phyloP scores from a whole-genome alignment of 1,140 invertebrate genomes.

The Drosophila gunungcola region DNA sequence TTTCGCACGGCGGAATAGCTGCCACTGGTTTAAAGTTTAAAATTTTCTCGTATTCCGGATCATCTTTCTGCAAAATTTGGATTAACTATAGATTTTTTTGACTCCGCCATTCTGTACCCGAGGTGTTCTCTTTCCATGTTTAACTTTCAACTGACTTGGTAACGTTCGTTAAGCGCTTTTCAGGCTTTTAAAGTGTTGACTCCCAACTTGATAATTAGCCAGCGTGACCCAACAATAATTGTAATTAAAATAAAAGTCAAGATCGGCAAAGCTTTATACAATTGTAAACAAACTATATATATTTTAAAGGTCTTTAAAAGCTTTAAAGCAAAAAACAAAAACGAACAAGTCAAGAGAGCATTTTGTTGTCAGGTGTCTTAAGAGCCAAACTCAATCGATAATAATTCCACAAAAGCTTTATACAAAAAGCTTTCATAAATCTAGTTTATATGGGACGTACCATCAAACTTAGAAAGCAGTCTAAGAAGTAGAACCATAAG shows the following conservation, averaged over 20 bases:
- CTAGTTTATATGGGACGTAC: too few species aligned
- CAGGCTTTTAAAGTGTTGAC: background rate
- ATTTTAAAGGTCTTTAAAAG: background rate
- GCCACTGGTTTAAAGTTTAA: slow-evolving; percentile 62
- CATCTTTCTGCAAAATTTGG: slow-evolving; percentile 82
- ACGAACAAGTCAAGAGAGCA: background rate
- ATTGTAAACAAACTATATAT: background rate
- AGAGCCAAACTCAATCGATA: slow-evolving; percentile 4
- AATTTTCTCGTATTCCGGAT: slow-evolving; percentile 74
- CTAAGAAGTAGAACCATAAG: background rate
- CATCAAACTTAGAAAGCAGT: too few species aligned
- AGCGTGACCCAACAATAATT: background rate
- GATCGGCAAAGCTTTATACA: background rate
- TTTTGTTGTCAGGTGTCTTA: background rate
- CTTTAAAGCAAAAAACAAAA: background rate
- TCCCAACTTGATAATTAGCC: background rate
- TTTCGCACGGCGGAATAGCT: slow-evolving; percentile 71
- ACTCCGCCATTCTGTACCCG: background rate
- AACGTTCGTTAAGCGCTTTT: background rate
- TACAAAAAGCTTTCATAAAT: slow-evolving; percentile 1
- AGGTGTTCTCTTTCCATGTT: background rate
- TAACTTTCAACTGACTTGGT: slow-evolving; percentile 1
- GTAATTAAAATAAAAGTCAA: background rate
- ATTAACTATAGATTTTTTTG: slow-evolving; percentile 39
- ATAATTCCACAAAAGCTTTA: slow-evolving; percentile 6